Evolutionary conservation across 2,797 vertebrate genomes (phyloP).

Genomic region (Pseudomugil gertrudae): DNA sequence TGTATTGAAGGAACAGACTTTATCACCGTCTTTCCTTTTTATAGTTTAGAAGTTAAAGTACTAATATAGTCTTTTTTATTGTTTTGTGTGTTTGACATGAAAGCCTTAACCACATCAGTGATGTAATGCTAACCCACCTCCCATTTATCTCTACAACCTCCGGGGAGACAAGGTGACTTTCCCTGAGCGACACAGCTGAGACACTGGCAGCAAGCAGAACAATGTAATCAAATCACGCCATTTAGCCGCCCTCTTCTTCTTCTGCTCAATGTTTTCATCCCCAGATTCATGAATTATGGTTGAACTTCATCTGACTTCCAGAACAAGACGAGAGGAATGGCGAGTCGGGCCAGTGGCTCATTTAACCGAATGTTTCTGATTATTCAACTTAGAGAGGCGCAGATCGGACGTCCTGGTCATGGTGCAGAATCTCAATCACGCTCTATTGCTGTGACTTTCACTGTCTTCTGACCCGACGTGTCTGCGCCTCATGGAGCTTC

Average conservation of each 20-base stretch:
- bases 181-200: conserved; percentile 31
- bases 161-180: conserved; percentile 70
- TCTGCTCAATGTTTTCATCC: background rate
- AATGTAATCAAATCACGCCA: conserved; percentile 67
- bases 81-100: conserved; percentile 21
- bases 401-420: no score
- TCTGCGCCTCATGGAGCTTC: no score
- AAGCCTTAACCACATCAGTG: conserved; percentile 36
- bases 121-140: conserved; percentile 30
- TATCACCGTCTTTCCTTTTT: background rate
- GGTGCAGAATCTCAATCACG: no score
- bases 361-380: no score
- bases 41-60: no score
- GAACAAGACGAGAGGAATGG: background rate
- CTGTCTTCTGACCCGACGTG: no score
- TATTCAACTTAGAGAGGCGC: no score
- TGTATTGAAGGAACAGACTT: background rate
- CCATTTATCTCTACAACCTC: conserved; percentile 20
- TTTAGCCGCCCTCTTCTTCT: conserved; percentile 25
- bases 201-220: conserved; percentile 45
- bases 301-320: background rate
- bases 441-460: no score
- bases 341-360: no score
- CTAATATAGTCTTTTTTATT: background rate
- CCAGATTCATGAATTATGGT: no score